Evolutionary conservation across 2,113 vertebrate genomes (phyloP).

Genomic region (Pedetes capensis): DNA sequence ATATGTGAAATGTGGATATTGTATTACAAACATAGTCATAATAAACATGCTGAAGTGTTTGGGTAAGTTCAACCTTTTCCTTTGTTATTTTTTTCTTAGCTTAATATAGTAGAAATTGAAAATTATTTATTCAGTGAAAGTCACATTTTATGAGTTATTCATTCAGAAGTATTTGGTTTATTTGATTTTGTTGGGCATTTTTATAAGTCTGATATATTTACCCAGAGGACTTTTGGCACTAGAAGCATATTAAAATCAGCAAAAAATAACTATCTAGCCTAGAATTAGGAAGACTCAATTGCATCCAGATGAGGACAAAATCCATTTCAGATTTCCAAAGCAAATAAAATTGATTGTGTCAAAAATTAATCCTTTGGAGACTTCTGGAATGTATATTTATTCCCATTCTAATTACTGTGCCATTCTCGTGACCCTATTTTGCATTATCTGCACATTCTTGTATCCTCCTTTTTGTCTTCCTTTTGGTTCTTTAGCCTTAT

Average conservation of each 20-base stretch:
- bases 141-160: conserved; percentile 53
- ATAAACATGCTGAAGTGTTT: conserved; percentile 38
- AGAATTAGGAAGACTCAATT: conserved; percentile 63
- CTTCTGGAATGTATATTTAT: conserved; percentile 57
- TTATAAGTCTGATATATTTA: conserved; percentile 71
- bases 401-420: conserved; percentile 48
- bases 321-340: conserved; percentile 65
- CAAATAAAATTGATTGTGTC: conserved; percentile 71
- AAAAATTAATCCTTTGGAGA: conserved; percentile 72
- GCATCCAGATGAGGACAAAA: conserved; percentile 70
- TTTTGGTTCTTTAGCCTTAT: background rate
- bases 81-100: background rate
- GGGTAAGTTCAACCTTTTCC: background rate
- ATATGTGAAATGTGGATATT: background rate
- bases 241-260: conserved; percentile 60
- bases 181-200: conserved; percentile 66
- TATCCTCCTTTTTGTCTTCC: background rate
- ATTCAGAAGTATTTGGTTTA: conserved; percentile 62
- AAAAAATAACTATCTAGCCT: conserved; percentile 47
- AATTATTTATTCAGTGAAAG: conserved; percentile 67
- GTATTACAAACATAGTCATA: background rate
- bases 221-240: conserved; percentile 70
- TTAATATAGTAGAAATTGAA: conserved; percentile 58
- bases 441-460: background rate
- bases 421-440: conserved; percentile 45